Percentiles rank a stretch among this genome's conserved stretches.
phyloP scores from a whole-genome alignment of 2,888 invertebrate genomes.

The Leptothorax acervorum region DNA sequence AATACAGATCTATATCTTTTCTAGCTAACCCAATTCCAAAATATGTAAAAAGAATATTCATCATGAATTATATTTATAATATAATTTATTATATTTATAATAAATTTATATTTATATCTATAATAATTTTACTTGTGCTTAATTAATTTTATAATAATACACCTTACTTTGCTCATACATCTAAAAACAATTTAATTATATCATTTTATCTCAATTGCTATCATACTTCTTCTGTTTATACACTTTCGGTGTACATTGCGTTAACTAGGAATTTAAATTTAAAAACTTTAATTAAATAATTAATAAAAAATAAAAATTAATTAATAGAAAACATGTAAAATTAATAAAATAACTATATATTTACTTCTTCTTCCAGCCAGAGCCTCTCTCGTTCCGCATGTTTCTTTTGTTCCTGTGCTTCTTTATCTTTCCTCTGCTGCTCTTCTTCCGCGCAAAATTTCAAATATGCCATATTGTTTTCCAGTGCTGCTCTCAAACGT shows the following conservation, averaged over 20 bases:
- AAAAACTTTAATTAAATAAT: not conserved
- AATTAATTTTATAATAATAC: too few species aligned
- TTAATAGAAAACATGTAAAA: too few species aligned
- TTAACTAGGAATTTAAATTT: too few species aligned
- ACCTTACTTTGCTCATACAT: too few species aligned
- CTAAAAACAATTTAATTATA: too few species aligned
- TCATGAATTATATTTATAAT: not conserved
- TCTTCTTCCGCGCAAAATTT: constrained; percentile 87
- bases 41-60: not conserved
- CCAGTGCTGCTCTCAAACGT: constrained; percentile 86
- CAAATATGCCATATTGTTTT: constrained; percentile 84
- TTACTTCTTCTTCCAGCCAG: constrained; percentile 90
- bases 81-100: not conserved
- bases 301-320: too few species aligned
- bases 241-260: too few species aligned
- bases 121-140: too few species aligned
- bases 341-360: constrained; percentile 16
- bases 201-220: too few species aligned
- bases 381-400: constrained; percentile 88
- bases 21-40: not conserved
- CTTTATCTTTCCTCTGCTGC: constrained; percentile 86
- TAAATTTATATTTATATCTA: too few species aligned
- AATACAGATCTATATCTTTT: not conserved
- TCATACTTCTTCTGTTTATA: too few species aligned
- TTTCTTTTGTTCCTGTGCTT: constrained; percentile 87